A percentile compares a stretch with the other conserved stretches of the same genome.
These are phyloP conservation scores for Scelioninae gen. 2 DNA, from an alignment of 2,888 invertebrate species.

Conservation along the genomic window DNA sequence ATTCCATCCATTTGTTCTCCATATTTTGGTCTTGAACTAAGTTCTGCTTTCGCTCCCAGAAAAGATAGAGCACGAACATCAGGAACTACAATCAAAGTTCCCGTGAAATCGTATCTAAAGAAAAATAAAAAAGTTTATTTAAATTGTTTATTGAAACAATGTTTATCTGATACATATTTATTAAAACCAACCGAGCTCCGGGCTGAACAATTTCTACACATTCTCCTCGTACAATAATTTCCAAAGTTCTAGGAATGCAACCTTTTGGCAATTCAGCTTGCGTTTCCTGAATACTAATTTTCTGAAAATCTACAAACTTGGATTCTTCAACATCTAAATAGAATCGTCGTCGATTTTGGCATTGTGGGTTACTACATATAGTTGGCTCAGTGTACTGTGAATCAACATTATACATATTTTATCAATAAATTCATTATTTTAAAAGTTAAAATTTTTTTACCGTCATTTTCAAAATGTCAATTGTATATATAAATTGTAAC, in stretches of 20 bases:
- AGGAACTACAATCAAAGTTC: slow-evolving; percentile 94
- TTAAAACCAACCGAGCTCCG: slow-evolving; percentile 82
- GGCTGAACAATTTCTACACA: slow-evolving; percentile 97
- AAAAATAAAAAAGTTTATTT: neutral
- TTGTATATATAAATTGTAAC: too few species aligned
- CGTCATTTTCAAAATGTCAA: too few species aligned
- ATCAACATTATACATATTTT: slow-evolving; percentile 14
- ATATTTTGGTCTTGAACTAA: slow-evolving; percentile 83
- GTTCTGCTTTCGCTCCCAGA: slow-evolving; percentile 92
- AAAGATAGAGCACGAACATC: slow-evolving; percentile 92
- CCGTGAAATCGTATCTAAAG: slow-evolving; percentile 71
- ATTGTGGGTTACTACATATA: slow-evolving; percentile 97
- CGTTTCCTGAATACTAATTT: slow-evolving; percentile 97
- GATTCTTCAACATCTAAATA: slow-evolving; percentile 95
- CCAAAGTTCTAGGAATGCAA: slow-evolving; percentile 96
- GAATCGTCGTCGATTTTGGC: slow-evolving; percentile 93
- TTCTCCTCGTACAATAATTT: slow-evolving; percentile 95
- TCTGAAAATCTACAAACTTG: slow-evolving; percentile 98
- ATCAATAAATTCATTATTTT: neutral
- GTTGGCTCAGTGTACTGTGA: slow-evolving; percentile 93
- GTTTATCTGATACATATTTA: too few species aligned
- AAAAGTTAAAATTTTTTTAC: too few species aligned
- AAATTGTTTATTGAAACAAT: too few species aligned
- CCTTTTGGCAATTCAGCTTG: slow-evolving; percentile 98
- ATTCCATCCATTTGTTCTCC: slow-evolving; percentile 88